phyloP scores from a whole-genome alignment of 2,797 vertebrate species.

The Cuniculus paca region DNA sequence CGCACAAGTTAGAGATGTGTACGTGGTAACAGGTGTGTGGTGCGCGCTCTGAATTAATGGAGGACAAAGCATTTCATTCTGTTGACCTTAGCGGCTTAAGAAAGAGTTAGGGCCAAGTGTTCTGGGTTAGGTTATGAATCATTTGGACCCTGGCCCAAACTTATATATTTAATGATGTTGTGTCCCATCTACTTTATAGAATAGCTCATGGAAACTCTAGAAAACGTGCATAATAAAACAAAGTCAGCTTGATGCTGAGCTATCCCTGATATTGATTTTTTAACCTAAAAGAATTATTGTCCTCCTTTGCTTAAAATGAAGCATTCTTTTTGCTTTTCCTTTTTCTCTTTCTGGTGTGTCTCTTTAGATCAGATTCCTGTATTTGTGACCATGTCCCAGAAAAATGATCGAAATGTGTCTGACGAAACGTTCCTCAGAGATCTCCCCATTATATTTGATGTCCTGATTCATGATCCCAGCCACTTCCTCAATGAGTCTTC shows the following conservation, averaged over 20 bases:
- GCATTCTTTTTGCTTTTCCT: neutral
- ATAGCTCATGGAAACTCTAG: neutral
- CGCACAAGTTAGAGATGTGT: conserved; percentile 89
- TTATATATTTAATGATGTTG: neutral
- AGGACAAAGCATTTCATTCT: neutral
- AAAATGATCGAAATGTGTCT: conserved; percentile 91
- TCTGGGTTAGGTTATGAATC: neutral
- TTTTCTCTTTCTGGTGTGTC: neutral
- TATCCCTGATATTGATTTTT: neutral
- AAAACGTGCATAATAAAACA: neutral
- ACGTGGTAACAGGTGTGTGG: conserved; percentile 93
- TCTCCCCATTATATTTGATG: conserved; percentile 92
- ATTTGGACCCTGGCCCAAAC: neutral
- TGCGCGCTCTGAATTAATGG: neutral
- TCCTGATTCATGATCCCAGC: conserved; percentile 95
- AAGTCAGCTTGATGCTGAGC: neutral
- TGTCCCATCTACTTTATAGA: neutral
- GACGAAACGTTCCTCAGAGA: conserved; percentile 93
- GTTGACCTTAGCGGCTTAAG: neutral
- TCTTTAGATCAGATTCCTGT: conserved; percentile 94
- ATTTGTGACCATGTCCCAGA: conserved; percentile 94
- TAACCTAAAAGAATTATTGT: neutral
- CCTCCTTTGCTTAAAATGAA: conserved; percentile 25
- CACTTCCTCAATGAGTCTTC: conserved; percentile 93
- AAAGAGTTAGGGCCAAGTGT: neutral